Evolutionary conservation across 1,140 invertebrate genomes (phyloP).

Genomic region (Scaptomyza montana): DNA sequence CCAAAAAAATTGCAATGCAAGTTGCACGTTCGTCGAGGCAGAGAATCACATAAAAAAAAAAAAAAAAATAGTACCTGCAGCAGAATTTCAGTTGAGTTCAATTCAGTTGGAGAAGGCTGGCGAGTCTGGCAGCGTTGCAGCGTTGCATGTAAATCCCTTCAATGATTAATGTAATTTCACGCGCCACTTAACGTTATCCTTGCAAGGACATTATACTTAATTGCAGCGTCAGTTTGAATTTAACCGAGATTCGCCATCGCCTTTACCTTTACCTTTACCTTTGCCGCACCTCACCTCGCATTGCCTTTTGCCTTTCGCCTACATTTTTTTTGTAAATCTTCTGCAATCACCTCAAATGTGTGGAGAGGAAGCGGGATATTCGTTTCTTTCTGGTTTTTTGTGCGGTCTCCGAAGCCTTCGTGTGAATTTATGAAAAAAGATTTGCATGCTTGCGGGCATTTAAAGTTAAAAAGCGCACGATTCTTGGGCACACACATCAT

Average conservation of each 20-base stretch:
- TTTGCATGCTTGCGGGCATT: constrained; percentile 76
- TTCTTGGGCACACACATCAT: constrained; percentile 58
- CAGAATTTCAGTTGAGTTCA: constrained; percentile 24
- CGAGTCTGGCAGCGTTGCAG: constrained; percentile 42
- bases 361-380: not conserved
- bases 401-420: constrained; percentile 41
- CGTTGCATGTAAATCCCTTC: constrained; percentile 78
- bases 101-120: too few relatives aligned
- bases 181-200: constrained; percentile 83
- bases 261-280: not conserved
- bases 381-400: constrained; percentile 2
- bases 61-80: not conserved
- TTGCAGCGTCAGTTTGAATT: constrained; percentile 82
- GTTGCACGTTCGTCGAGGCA: not conserved
- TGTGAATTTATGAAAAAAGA: constrained; percentile 80
- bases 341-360: constrained; percentile 13
- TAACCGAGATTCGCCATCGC: constrained; percentile 63
- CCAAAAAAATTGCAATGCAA: constrained; percentile 28
- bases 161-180: constrained; percentile 84
- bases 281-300: not conserved
- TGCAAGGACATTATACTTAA: constrained; percentile 83
- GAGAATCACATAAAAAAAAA: not conserved
- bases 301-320: not conserved
- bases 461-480: constrained; percentile 77
- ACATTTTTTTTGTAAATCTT: not conserved